A percentile compares a stretch with the other conserved stretches of the same genome.
Conservation (phyloP, 92 coral and sea anemone species). For the Isaurus tuberculatus region DNA sequence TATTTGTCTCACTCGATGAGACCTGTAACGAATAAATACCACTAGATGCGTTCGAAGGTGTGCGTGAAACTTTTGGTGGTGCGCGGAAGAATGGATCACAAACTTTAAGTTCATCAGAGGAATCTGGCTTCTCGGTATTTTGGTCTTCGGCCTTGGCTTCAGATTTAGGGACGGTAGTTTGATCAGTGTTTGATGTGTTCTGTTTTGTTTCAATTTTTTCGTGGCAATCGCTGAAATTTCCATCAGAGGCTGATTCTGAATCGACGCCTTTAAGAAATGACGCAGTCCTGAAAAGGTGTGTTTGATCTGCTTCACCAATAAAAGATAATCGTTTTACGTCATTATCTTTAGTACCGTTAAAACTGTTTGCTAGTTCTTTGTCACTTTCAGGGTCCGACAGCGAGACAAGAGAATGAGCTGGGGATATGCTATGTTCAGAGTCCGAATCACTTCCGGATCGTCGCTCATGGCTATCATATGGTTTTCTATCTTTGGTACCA, state of each 20-base stretch:
- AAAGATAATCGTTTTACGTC: constrained; percentile 52
- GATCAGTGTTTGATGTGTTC: constrained; percentile 27
- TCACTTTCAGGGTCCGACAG: constrained; percentile 89
- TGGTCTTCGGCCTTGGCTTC: constrained; percentile 49
- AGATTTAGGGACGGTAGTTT: constrained; percentile 45
- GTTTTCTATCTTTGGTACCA: constrained; percentile 50
- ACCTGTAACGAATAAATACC: constrained; percentile 81
- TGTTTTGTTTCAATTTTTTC: constrained; percentile 24
- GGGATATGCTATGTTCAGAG: constrained; percentile 88
- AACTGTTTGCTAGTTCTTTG: constrained; percentile 74
- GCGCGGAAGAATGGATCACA: constrained; percentile 83
- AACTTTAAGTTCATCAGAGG: constrained; percentile 79
- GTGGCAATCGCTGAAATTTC: constrained; percentile 47
- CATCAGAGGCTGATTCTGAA: constrained; percentile 82
- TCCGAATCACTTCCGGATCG: constrained; percentile 61
- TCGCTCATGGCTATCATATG: constrained; percentile 74
- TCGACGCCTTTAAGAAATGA: constrained; percentile 73
- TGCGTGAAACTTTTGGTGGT: constrained; percentile 59
- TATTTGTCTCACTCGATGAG: constrained; percentile 89
- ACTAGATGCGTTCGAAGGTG: constrained; percentile 90
- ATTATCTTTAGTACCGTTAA: constrained; percentile 47
- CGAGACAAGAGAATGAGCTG: constrained; percentile 84
- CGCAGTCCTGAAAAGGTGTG: constrained; percentile 66
- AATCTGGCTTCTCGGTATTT: constrained; percentile 56
- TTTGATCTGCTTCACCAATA: constrained; percentile 52